Percentiles rank a stretch among this genome's conserved stretches.
Conservation (phyloP, 2,888 invertebrate genomes). For the Gerosis bhagava region DNA sequence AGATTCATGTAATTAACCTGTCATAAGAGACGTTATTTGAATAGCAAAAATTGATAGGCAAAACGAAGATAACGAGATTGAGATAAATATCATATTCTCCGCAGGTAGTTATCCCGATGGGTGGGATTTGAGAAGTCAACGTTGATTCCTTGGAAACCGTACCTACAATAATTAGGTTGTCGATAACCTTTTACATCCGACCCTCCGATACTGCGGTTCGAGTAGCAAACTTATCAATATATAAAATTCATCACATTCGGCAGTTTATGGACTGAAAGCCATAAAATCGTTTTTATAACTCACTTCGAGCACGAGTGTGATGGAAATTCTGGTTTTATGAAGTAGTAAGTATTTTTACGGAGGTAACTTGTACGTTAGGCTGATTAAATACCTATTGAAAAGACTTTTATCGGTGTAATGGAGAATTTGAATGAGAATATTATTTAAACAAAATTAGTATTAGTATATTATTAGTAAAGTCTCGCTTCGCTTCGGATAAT, state of each 20-base stretch:
- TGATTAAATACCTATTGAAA: slow-evolving; percentile 14
- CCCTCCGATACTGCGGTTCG: slow-evolving; percentile 27
- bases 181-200: slow-evolving; percentile 24
- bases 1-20: no score
- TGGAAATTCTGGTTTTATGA: slow-evolving; percentile 41
- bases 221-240: slow-evolving; percentile 36
- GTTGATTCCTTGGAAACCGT: slow-evolving; percentile 4
- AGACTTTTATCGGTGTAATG: no score
- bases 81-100: slow-evolving; percentile 17
- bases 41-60: slow-evolving; percentile 8
- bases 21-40: slow-evolving; percentile 1
- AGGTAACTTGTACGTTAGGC: slow-evolving; percentile 9
- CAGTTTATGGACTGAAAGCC: slow-evolving; percentile 53
- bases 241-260: slow-evolving; percentile 41
- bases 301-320: slow-evolving; percentile 46
- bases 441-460: no score
- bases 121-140: slow-evolving; percentile 1
- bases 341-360: slow-evolving; percentile 26
- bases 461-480: no score
- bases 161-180: slow-evolving; percentile 24
- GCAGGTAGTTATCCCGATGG: slow-evolving; percentile 2
- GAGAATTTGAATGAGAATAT: no score
- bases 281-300: slow-evolving; percentile 53
- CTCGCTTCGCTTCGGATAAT: no score
- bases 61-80: slow-evolving; percentile 20